phyloP scores from a whole-genome alignment of 2,888 invertebrate genomes.

The Pseudanteris insignis region DNA sequence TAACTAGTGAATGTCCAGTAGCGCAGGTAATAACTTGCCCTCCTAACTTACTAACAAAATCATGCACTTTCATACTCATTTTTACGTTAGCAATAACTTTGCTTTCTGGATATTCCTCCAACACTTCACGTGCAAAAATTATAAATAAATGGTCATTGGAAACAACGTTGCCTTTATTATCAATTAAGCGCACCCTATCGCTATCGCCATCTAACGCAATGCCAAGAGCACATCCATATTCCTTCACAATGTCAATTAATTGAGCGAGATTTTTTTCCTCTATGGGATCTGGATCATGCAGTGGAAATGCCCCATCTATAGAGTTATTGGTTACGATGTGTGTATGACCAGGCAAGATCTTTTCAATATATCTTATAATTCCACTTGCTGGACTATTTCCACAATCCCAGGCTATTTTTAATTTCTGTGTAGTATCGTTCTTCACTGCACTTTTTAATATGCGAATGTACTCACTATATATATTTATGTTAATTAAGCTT shows the following conservation, averaged over 20 bases:
- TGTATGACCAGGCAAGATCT: slow-evolving; percentile 23
- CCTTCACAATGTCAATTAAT: slow-evolving; percentile 21
- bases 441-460: slow-evolving; percentile 22
- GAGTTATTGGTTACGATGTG: slow-evolving; percentile 24
- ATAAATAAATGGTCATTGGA: slow-evolving; percentile 25
- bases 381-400: slow-evolving; percentile 25
- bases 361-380: slow-evolving; percentile 26
- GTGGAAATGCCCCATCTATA: slow-evolving; percentile 26
- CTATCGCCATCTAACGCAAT: slow-evolving; percentile 24
- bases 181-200: slow-evolving; percentile 24
- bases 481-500: slow-evolving; percentile 27
- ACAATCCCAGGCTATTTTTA: slow-evolving; percentile 26
- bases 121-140: slow-evolving; percentile 25
- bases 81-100: slow-evolving; percentile 25
- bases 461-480: slow-evolving; percentile 23
- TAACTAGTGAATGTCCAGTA: slow-evolving; percentile 26
- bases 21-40: slow-evolving; percentile 26
- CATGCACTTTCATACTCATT: slow-evolving; percentile 27
- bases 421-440: slow-evolving; percentile 23
- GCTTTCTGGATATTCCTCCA: slow-evolving; percentile 21
- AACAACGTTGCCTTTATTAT: slow-evolving; percentile 25
- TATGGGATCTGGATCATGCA: slow-evolving; percentile 21
- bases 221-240: slow-evolving; percentile 24
- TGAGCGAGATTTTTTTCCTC: slow-evolving; percentile 22
- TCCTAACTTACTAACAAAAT: slow-evolving; percentile 24